These are phyloP conservation scores for Shargacucullia verbasci DNA, from an alignment of 2,888 invertebrate species.

Conservation along the genomic window DNA sequence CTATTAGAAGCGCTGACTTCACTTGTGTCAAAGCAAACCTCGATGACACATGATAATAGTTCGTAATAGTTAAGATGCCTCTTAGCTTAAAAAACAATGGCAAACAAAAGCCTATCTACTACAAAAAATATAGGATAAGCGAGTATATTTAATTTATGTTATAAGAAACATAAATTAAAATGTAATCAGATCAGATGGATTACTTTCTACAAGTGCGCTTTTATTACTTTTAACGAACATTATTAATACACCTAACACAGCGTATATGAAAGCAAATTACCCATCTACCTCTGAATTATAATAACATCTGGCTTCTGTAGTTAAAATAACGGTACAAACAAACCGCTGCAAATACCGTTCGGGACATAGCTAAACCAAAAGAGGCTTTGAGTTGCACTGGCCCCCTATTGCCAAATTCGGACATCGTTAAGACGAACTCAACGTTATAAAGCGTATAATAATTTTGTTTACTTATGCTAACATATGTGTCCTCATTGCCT, in stretches of 20 bases:
- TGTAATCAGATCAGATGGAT: slow-evolving; percentile 24
- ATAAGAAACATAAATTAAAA: slow-evolving; percentile 26
- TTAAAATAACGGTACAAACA: slow-evolving; percentile 79
- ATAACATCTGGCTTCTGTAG: slow-evolving; percentile 66
- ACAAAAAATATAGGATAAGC: slow-evolving; percentile 8
- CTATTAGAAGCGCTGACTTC: slow-evolving; percentile 68
- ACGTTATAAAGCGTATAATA: slow-evolving; percentile 28
- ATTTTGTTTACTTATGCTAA: slow-evolving; percentile 45
- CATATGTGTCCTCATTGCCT: slow-evolving; percentile 66
- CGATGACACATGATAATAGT: slow-evolving; percentile 46
- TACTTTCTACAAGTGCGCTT: slow-evolving; percentile 16
- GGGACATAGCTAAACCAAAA: slow-evolving; percentile 76
- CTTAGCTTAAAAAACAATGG: slow-evolving; percentile 3
- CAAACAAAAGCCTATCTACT: too few species aligned
- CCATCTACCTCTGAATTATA: slow-evolving; percentile 53
- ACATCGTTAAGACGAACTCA: slow-evolving; percentile 38
- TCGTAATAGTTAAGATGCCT: slow-evolving; percentile 10
- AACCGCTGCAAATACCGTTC: slow-evolving; percentile 85
- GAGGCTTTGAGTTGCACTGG: slow-evolving; percentile 65
- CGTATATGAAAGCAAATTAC: slow-evolving; percentile 49
- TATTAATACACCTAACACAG: slow-evolving; percentile 25
- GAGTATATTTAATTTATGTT: slow-evolving; percentile 6
- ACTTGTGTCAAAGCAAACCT: slow-evolving; percentile 58
- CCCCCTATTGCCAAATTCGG: slow-evolving; percentile 62
- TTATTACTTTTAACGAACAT: slow-evolving; percentile 30